Percentiles rank a stretch among this genome's conserved stretches.
phyloP scores from a whole-genome alignment of 2,113 vertebrate species.

The Thunnus maccoyii region DNA sequence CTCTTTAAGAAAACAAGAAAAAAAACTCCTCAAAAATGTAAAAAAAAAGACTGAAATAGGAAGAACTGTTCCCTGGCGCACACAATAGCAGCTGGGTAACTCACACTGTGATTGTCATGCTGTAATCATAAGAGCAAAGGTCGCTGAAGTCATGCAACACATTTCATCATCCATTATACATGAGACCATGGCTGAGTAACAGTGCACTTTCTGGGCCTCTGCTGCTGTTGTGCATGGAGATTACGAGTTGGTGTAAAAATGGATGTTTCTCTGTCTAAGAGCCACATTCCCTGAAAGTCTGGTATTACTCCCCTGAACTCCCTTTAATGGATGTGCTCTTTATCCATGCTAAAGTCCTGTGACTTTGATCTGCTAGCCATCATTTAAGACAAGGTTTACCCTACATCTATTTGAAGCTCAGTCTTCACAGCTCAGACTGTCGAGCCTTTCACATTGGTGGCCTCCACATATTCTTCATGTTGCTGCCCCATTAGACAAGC shows the following conservation, averaged over 20 bases:
- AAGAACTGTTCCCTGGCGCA: background rate
- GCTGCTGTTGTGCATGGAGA: slow-evolving; percentile 34
- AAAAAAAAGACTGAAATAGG: background rate
- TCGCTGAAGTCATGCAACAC: slow-evolving; percentile 46
- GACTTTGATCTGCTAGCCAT: slow-evolving; percentile 58
- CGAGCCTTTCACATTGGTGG: slow-evolving; percentile 39
- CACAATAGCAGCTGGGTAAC: slow-evolving; percentile 3
- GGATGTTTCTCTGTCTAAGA: slow-evolving; percentile 45
- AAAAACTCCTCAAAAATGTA: background rate
- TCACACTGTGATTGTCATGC: slow-evolving; percentile 19
- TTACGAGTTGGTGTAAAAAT: slow-evolving; percentile 37
- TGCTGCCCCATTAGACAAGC: slow-evolving; percentile 63
- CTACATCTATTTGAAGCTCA: slow-evolving; percentile 47
- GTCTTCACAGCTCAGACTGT: slow-evolving; percentile 29
- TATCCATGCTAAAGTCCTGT: slow-evolving; percentile 48
- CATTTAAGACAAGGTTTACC: slow-evolving; percentile 58
- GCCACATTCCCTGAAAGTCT: slow-evolving; percentile 36
- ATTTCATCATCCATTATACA: slow-evolving; percentile 65
- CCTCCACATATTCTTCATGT: slow-evolving; percentile 57
- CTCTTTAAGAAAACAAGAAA: slow-evolving; percentile 7
- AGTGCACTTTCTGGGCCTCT: slow-evolving; percentile 26
- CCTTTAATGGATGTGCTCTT: slow-evolving; percentile 36
- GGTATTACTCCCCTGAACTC: slow-evolving; percentile 42
- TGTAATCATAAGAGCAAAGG: slow-evolving; percentile 54
- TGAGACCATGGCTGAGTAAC: slow-evolving; percentile 39